Base-by-base conservation (phyloP, 1,140 invertebrate genomes). In the Zaprionus africanus region DNA sequence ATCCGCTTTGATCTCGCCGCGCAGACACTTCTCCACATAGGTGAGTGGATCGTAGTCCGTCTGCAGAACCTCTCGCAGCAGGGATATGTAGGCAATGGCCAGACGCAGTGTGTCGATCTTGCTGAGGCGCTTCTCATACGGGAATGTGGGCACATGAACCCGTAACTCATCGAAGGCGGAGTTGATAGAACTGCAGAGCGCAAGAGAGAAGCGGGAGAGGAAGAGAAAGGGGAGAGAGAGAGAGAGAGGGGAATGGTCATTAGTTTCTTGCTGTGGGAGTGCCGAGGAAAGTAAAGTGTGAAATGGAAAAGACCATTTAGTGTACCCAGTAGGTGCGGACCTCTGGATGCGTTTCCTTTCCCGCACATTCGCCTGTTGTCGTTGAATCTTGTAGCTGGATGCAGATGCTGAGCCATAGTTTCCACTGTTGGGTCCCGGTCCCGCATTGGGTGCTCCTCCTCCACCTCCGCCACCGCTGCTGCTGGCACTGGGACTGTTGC, bases 41-140 rank as follows among this genome's bases (percentile, higher is more conserved):
- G 97, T 98, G 13, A 99, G 91, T 0, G 98, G 98, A 93, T 99
- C 98, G 71, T 96, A 96, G 66, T 98, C 97, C 0, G 97, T 97
- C n/a, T 96, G 95, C 19, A 99, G 93, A 2, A 99, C 96, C 93
- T 99, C 98, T 68, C 97, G 93, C 0, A 99, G 94, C 26, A 99
- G 94, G 2, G 98, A 97, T 62, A 99, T 99, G 93, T 99, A 99
- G 0, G 98, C 98, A 65, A 99, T 99, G 17, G 98, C 98, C 62
- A 99, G 93, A 4, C 98, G 95, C 1, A 99, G 94, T 0, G 98
- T 99, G 93, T 99, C 98, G 74, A 99, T 99, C 94, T 99, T 99
- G 72, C 98, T 99, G 3, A 99, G 94, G 4, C 99, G 94, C 92
- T 99, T 99, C 93, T 99, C 99, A 91, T 99, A 99, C 0, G 99